Percentiles rank a stretch among this genome's conserved stretches.
These are phyloP conservation scores for Patagioenas fasciata DNA, from an alignment of 2,113 vertebrate species.

Conservation along the genomic window DNA sequence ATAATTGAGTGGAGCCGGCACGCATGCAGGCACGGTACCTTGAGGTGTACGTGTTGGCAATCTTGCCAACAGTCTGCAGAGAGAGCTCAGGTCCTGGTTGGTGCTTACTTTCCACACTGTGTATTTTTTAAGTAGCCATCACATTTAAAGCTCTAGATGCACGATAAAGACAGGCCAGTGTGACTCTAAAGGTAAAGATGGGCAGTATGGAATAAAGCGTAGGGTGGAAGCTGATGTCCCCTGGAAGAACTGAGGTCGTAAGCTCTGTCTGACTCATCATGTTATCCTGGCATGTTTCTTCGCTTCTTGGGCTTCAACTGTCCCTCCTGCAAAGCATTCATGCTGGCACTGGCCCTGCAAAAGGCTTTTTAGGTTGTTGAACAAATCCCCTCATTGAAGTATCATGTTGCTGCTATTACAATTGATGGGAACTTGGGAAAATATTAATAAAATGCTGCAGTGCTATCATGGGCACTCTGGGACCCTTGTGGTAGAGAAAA, in stretches of 20 bases:
- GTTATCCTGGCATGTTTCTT: neutral
- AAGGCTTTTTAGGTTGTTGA: slow-evolving; percentile 1
- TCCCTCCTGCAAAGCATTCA: neutral
- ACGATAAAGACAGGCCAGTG: neutral
- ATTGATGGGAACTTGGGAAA: neutral
- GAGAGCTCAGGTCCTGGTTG: neutral
- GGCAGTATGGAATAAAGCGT: neutral
- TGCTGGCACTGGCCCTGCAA: neutral
- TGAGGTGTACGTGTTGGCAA: neutral
- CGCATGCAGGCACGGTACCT: fast-evolving
- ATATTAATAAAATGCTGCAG: neutral
- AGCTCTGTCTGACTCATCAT: neutral
- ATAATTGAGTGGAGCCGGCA: neutral
- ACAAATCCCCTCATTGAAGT: neutral
- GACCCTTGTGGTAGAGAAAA: neutral
- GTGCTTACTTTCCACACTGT: neutral
- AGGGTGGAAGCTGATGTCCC: neutral
- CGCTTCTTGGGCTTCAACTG: neutral
- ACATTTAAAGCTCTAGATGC: fast-evolving
- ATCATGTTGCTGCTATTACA: slow-evolving; percentile 19
- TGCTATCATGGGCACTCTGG: neutral
- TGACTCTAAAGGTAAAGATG: neutral
- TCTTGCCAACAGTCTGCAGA: neutral
- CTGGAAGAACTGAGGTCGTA: neutral
- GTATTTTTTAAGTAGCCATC: neutral